These are phyloP conservation scores for Drosophila ohnishii DNA, from an alignment of 1,140 invertebrate species.

Conservation along the genomic window DNA sequence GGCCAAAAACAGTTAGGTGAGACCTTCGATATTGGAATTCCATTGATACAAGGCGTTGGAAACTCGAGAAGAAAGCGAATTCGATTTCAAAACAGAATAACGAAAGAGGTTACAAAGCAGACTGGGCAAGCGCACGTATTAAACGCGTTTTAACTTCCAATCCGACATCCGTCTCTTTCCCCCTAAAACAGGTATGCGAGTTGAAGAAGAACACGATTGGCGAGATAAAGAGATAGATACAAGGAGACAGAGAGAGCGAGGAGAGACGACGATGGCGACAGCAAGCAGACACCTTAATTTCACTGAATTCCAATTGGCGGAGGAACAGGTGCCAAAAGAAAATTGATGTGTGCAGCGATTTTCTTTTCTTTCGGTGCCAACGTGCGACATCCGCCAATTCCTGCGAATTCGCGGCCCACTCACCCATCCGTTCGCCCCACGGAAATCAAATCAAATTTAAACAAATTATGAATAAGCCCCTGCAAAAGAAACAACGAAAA, in stretches of 20 bases:
- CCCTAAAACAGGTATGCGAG: slow-evolving; percentile 64
- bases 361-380: slow-evolving; percentile 42
- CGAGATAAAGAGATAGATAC: slow-evolving; percentile 27
- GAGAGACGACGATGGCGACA: neutral
- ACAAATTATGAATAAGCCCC: slow-evolving; percentile 58
- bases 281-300: slow-evolving; percentile 54
- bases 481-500: slow-evolving; percentile 41
- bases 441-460: slow-evolving; percentile 36
- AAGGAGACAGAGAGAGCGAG: slow-evolving; percentile 4
- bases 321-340: slow-evolving; percentile 27
- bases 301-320: slow-evolving; percentile 51
- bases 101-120: slow-evolving; percentile 79
- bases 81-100: slow-evolving; percentile 79
- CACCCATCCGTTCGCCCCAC: neutral
- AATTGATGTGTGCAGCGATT: slow-evolving; percentile 53
- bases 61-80: slow-evolving; percentile 75
- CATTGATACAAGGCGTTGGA: slow-evolving; percentile 47
- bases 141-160: slow-evolving; percentile 74
- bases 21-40: slow-evolving; percentile 55
- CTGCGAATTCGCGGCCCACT: slow-evolving; percentile 45
- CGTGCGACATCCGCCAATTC: slow-evolving; percentile 45
- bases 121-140: slow-evolving; percentile 71
- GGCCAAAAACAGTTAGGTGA: slow-evolving; percentile 26
- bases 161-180: slow-evolving; percentile 9
- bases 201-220: slow-evolving; percentile 54